Percentiles rank a stretch among this genome's conserved stretches.
phyloP scores from a whole-genome alignment of 2,888 invertebrate species.

The Tiliacea aurago region DNA sequence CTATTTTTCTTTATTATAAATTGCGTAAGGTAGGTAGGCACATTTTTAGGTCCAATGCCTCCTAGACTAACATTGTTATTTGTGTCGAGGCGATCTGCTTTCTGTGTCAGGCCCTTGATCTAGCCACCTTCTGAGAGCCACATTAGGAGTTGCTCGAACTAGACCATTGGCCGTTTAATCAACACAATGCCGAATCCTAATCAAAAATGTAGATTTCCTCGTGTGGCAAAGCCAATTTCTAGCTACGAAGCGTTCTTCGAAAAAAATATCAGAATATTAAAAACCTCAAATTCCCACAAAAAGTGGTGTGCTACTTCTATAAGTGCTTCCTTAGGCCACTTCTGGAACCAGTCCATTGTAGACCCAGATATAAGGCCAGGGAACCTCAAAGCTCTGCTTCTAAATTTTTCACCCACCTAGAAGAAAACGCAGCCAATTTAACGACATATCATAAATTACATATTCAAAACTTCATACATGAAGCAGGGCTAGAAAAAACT shows the following conservation, averaged over 20 bases:
- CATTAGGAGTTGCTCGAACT: neutral
- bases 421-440: neutral
- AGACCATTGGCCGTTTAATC: neutral
- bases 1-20: neutral
- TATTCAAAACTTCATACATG: neutral
- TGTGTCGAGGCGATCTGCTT: neutral
- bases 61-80: no score
- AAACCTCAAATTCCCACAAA: constrained; percentile 91
- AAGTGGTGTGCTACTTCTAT: constrained; percentile 96
- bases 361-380: constrained; percentile 98
- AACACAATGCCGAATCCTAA: neutral
- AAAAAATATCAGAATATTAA: constrained; percentile 13
- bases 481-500: neutral
- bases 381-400: constrained; percentile 96
- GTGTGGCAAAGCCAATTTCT: neutral
- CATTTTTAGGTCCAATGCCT: neutral
- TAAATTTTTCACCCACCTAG: constrained; percentile 97
- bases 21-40: neutral
- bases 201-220: no score
- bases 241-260: neutral
- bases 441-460: no score
- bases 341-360: constrained; percentile 97
- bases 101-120: neutral
- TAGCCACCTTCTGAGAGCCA: neutral
- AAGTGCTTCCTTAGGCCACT: constrained; percentile 96